These are phyloP conservation scores for Pyrocephalus nanus DNA, from an alignment of 2,797 vertebrate genomes.

Conservation along the genomic window DNA sequence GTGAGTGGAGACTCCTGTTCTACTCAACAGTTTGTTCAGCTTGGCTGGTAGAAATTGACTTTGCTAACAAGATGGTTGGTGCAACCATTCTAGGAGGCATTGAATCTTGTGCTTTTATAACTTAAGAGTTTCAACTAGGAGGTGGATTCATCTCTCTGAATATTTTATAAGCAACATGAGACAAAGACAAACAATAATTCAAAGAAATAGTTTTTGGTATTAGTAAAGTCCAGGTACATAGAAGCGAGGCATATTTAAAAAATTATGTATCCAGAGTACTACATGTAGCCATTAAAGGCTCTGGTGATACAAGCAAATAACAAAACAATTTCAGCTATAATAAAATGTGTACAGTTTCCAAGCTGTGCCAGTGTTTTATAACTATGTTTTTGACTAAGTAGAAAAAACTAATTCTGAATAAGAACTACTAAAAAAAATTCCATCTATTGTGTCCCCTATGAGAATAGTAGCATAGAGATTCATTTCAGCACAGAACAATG, in stretches of 20 bases:
- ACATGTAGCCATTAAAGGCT: not conserved
- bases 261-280: not conserved
- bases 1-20: not conserved
- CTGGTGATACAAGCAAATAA: not conserved
- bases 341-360: not conserved
- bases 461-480: not conserved
- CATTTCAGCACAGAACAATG: not conserved
- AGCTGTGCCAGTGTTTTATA: not conserved
- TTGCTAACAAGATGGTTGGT: not conserved
- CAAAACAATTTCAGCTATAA: not conserved
- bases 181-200: not conserved
- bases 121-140: not conserved
- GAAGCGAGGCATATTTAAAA: not conserved
- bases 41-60: not conserved
- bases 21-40: not conserved
- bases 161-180: not conserved
- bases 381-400: not conserved
- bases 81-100: not conserved
- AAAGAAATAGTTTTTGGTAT: not conserved
- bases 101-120: not conserved
- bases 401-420: not conserved
- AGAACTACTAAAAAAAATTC: not conserved
- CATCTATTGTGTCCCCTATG: not conserved
- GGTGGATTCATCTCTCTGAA: not conserved
- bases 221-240: not conserved